Percentiles rank a stretch among this genome's conserved stretches.
Conservation (phyloP, 2,888 invertebrate species). For the Lottia scabra region DNA sequence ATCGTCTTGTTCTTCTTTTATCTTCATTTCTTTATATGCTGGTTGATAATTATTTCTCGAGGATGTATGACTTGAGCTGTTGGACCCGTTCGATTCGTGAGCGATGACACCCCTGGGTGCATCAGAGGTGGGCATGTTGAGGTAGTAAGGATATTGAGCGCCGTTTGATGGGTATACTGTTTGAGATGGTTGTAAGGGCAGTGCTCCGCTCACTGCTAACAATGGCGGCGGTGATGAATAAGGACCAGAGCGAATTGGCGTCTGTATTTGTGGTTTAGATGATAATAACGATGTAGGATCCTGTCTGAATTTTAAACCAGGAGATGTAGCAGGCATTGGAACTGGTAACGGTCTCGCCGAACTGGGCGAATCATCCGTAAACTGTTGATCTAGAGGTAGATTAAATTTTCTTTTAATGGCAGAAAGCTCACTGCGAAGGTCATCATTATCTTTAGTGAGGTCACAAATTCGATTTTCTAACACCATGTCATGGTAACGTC, state of each 20-base stretch:
- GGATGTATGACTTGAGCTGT: slow-evolving; percentile 7
- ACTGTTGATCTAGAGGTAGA: slow-evolving; percentile 47
- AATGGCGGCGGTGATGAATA: slow-evolving; percentile 36
- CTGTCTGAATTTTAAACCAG: not conserved
- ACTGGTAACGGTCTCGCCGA: not conserved
- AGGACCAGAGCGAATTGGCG: not conserved
- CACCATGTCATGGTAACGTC: slow-evolving; percentile 96
- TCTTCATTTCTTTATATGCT: not conserved
- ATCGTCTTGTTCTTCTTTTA: not conserved
- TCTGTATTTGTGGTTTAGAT: not conserved
- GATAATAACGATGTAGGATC: not conserved
- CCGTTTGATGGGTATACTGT: slow-evolving; percentile 10
- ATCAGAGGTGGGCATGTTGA: slow-evolving; percentile 15
- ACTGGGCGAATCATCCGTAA: slow-evolving; percentile 8
- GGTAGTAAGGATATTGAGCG: slow-evolving; percentile 20
- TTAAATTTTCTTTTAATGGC: slow-evolving; percentile 86
- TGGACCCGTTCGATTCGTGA: slow-evolving; percentile 10
- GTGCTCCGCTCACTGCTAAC: slow-evolving; percentile 26
- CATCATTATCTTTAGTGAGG: slow-evolving; percentile 94
- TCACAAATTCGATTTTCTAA: slow-evolving; percentile 94
- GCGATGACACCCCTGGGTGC: not conserved
- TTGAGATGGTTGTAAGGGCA: slow-evolving; percentile 24
- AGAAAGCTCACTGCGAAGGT: slow-evolving; percentile 90
- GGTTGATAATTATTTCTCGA: not conserved
- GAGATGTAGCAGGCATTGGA: slow-evolving; percentile 11